Evolutionary conservation across 2,888 invertebrate genomes (phyloP), one percentile per base, ranked within the genome.

Genomic region (Brachyptera putata): DNA sequence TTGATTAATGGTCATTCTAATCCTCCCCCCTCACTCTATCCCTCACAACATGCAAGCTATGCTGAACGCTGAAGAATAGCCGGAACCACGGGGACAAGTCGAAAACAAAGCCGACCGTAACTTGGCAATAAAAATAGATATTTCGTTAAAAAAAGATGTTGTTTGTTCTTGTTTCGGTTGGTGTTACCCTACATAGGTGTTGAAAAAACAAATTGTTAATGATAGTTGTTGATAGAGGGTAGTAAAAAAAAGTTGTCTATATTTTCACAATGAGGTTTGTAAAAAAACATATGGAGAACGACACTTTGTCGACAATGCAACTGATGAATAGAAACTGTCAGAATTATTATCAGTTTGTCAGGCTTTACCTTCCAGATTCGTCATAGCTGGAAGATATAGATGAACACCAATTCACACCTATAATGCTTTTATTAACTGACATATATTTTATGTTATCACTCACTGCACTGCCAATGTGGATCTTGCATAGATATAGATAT

Each of bases 1-100:
- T 62, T 63, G 63, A 61, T 63, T 58, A 61, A 60, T 62, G 62
- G 46, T 50, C 43, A 57, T 22, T 39, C 37, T 39, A 13, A 36
- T 56, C 18, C 36, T 39, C 16, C 22, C n/a, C n/a, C n/a, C n/a
- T n/a, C n/a, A n/a, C n/a, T n/a, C n/a, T n/a, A n/a, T n/a, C n/a
- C n/a, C n/a, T n/a, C n/a, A n/a, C n/a, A 56, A 16, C 25, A 25
- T 14, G 14, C 22, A 37, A 13, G 26, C n/a, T 48, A 37, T 22
- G 24, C 24, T 48, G 21, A 24, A 24, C 9, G 48, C 55, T 34
- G 53, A 56, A 55, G 55, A 56, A 55, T 43, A 37, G 48, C 24
- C 21, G 60, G 36, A 26, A 48, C 13, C 43, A 48, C 48, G 43
- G 56, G 46, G 56, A 60, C 60, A 56, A 37, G 39, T 24, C 24